A percentile compares a stretch with the other conserved stretches of the same genome.
phyloP scores from a whole-genome alignment of 1,140 invertebrate genomes.

The Ceratoteleas bidentatus region DNA sequence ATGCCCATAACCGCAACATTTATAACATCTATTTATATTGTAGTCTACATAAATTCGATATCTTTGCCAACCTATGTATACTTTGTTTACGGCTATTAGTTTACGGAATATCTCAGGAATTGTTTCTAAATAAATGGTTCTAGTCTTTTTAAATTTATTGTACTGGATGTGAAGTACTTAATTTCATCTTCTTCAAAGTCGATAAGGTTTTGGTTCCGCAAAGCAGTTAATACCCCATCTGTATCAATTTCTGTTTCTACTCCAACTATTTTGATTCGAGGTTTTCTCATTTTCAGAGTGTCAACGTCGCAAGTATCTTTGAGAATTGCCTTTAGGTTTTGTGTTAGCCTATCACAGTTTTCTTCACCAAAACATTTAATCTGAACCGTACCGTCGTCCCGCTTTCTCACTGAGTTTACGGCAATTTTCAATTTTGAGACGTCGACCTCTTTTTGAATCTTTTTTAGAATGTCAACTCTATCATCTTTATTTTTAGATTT shows the following conservation, averaged over 20 bases:
- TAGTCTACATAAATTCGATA: neutral
- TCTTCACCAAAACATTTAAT: neutral
- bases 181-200: neutral
- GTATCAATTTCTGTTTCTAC: neutral
- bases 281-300: neutral
- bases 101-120: neutral
- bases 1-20: too few relatives aligned
- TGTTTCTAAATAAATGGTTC: neutral
- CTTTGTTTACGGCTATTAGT: neutral
- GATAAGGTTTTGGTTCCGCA: neutral
- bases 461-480: neutral
- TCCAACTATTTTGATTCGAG: constrained; percentile 1
- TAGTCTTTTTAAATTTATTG: constrained; percentile 1
- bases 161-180: neutral
- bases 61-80: neutral
- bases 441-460: neutral
- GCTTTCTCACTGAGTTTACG: neutral
- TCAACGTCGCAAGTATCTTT: neutral
- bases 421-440: neutral
- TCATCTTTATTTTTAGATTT: neutral
- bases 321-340: neutral
- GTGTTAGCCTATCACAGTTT: neutral
- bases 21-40: neutral
- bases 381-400: neutral
- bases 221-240: neutral